Percentiles rank a stretch among this genome's conserved stretches.
Conservation (phyloP, 2,888 invertebrate genomes). For the Caradrina clavipalpis region DNA sequence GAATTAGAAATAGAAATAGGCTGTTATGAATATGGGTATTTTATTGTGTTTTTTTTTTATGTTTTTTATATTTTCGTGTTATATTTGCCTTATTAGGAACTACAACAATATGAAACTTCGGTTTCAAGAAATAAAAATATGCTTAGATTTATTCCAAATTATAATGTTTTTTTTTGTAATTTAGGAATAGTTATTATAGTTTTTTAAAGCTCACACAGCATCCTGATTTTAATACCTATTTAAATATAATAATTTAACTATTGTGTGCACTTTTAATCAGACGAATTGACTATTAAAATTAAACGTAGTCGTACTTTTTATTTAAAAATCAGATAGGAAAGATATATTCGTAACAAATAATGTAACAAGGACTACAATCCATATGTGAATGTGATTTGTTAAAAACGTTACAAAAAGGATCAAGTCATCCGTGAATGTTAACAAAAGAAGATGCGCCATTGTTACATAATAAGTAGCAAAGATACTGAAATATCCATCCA, state of each 20-base stretch:
- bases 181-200: too few relatives aligned
- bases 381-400: constrained; percentile 67
- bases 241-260: constrained; percentile 11
- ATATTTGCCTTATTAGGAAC: too few relatives aligned
- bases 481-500: constrained; percentile 85
- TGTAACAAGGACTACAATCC: constrained; percentile 48
- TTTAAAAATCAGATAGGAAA: constrained; percentile 6
- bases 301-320: constrained; percentile 8
- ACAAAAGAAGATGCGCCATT: constrained; percentile 84
- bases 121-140: background rate
- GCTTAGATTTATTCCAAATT: too few relatives aligned
- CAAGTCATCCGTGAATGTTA: constrained; percentile 84
- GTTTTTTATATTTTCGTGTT: background rate
- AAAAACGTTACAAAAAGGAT: constrained; percentile 79
- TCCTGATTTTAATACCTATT: constrained; percentile 10
- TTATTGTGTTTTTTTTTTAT: background rate
- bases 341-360: constrained; percentile 26
- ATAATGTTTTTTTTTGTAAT: too few relatives aligned
- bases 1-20: constrained; percentile 26
- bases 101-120: background rate
- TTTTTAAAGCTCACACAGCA: background rate
- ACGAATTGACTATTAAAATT: background rate
- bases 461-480: constrained; percentile 84
- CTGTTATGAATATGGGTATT: constrained; percentile 7
- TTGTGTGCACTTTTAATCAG: background rate